Evolutionary conservation across 2,888 invertebrate species (phyloP).

Genomic region (Sialis lutaria): DNA sequence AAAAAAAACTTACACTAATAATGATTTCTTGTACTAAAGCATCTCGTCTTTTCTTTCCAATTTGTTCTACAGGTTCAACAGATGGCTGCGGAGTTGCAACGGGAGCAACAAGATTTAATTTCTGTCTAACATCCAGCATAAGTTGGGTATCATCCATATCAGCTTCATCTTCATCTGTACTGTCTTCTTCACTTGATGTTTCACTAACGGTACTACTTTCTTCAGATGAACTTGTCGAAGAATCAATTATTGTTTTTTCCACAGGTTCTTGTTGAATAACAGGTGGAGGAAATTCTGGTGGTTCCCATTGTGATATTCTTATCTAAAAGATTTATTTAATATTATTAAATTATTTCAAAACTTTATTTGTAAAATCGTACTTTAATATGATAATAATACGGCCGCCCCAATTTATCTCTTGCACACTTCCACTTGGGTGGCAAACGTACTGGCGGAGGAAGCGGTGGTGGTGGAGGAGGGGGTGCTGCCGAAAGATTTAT

Average conservation of each 20-base stretch:
- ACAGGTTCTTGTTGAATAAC: conserved; percentile 2
- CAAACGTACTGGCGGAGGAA: conserved; percentile 37
- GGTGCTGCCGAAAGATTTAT: conserved; percentile 1
- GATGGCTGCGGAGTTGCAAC: neutral
- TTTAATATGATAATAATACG: conserved; percentile 83
- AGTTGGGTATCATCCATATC: conserved; percentile 23
- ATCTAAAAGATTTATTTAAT: conserved; percentile 16
- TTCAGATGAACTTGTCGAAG: conserved; percentile 17
- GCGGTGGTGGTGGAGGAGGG: conserved; percentile 13
- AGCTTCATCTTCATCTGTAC: conserved; percentile 25
- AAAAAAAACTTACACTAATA: conserved; percentile 40
- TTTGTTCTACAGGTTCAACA: conserved; percentile 1
- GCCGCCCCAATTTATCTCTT: conserved; percentile 61
- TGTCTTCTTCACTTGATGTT: conserved; percentile 29
- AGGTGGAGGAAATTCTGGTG: conserved; percentile 33
- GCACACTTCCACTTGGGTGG: conserved; percentile 82
- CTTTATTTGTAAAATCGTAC: no score
- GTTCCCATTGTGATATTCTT: conserved; percentile 63
- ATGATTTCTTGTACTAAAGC: conserved; percentile 43
- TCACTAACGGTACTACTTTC: conserved; percentile 25
- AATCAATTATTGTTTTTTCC: neutral
- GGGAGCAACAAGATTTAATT: conserved; percentile 17
- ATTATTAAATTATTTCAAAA: no score
- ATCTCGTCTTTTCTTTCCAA: conserved; percentile 27
- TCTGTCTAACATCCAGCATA: conserved; percentile 21